Conservation (phyloP, 1,140 invertebrate genomes). For the Rhagoletis pomonella region DNA sequence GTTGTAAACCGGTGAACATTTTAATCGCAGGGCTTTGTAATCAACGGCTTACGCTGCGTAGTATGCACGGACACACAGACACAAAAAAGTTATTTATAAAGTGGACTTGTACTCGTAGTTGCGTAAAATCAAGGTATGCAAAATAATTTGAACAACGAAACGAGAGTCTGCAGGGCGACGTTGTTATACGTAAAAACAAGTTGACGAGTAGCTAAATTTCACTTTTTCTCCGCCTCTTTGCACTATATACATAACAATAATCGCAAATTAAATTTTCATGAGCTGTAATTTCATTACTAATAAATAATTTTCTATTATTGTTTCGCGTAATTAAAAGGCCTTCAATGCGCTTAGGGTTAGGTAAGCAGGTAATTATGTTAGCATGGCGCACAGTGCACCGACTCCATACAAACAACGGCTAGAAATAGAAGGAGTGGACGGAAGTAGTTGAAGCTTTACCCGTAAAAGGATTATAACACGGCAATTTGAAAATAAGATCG, state of each 20-base stretch:
- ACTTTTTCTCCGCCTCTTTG: background rate
- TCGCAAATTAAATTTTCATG: conserved; percentile 53
- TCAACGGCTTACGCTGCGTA: conserved; percentile 1
- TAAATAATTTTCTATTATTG: conserved; percentile 52
- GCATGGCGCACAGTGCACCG: too few species aligned
- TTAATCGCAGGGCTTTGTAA: background rate
- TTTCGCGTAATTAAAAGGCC: conserved; percentile 11
- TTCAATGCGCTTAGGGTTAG: background rate
- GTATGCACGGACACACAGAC: background rate
- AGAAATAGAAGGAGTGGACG: too few species aligned
- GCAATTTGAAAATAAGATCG: too few species aligned
- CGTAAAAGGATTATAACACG: too few species aligned
- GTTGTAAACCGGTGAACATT: background rate
- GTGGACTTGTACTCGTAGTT: background rate
- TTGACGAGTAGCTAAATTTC: too few species aligned
- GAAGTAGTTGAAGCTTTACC: too few species aligned
- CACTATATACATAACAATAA: conserved; percentile 48
- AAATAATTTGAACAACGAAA: background rate
- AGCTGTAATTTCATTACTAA: conserved; percentile 53
- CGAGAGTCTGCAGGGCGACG: background rate
- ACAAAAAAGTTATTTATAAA: background rate
- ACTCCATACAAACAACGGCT: too few species aligned
- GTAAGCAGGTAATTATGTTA: too few species aligned
- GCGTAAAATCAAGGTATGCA: background rate
- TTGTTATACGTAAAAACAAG: too few species aligned